Evolutionary conservation across 2,888 invertebrate genomes (phyloP), one percentile per base, ranked within the genome.

Genomic region (Catocala sponsa): DNA sequence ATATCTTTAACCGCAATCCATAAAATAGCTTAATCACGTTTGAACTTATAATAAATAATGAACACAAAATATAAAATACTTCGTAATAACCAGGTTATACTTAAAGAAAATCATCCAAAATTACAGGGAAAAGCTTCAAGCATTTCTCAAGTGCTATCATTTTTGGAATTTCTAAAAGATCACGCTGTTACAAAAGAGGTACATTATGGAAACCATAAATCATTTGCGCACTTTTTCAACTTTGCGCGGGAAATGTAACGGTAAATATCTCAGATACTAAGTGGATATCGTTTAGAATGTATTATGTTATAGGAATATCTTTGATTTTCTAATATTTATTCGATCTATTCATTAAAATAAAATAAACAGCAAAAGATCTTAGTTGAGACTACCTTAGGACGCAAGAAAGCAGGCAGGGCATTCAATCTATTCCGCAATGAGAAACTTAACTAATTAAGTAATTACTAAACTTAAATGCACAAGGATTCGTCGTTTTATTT

Each of bases 181-280:
- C 71, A 71, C 59, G 61, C 35, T 35, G 53, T 66, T 71, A 73
- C 65, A 73, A 75, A 68, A 69, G 69, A 74, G 47, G 51, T 64
- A 60, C 60, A 63, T 59, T 65, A 67, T 58, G 51, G 56, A 65
- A 59, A 72, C 70, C 74, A 76, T 76, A 72, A 76, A 76, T 76
- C 77, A 72, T 53, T 50, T 12, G 50, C 54, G 64, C 48, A 58
- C 54, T 74, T 74, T 64, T 62, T 55, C 55, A 63, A 55, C 51
- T 56, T 59, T 41, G 38, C 59, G 75, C 63, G 59, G 43, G 49
- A 63, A 65, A 48, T 46, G 53, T 71, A 64, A 71, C 68, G 64
- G 64, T 68, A 63, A 60, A 65, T 57, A 59, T 70, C 63, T 49
- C 38, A 52, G 41, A 52, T 63, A 32, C n/a, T 62, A 51, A 58